Base-by-base conservation (phyloP, 2,113 vertebrate genomes). In the Apodemus sylvaticus region DNA sequence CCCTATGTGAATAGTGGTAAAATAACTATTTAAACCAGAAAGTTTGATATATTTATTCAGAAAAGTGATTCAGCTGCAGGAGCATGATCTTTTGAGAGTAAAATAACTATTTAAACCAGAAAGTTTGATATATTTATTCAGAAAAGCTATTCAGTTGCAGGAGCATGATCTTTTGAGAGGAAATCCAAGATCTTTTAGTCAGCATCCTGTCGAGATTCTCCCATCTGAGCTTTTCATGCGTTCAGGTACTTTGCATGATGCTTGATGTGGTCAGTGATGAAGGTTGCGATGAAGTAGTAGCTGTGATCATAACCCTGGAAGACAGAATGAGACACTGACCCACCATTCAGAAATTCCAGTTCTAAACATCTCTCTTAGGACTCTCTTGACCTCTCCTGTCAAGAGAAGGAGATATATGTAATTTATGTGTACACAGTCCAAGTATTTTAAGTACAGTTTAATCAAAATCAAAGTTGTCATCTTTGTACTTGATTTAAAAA, bases 221-320 rank as follows among this genome's bases (percentile, higher is more conserved):
- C 70, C 66, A 78, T 26, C 29, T 26, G 3, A 89, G 95, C n/a
- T 87, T 88, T 64, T 99, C 96, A 99, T 62, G 99, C 99, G 26
- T 99, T 99, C 95, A 99, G 99, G 97, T 98, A 99, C 97, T 99
- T 99, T 96, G 99, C 99, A 42, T 99, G 99, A 86, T 99, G 99
- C 93, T 99, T 99, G 98, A 99, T 99, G 98, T 99, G 99, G 96
- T 99, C 99, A 5, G 98, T 98, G 93, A 99, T 99, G 97, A 99
- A 99, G 0, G 99, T 99, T 94, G 99, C 99, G 86, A 99, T 99
- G 98, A 99, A 99, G 98, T 98, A 99, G 98, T 99, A 99, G 98
- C 99, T 99, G 98, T 99, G 99, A 98, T 99, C 99, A 0, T 99
- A 99, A 86, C 99, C 99, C 99, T 99, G 95, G 88, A 92, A 97